Percentiles rank a stretch among this genome's conserved stretches.
phyloP scores from a whole-genome alignment of 2,797 vertebrate species.

The Coregonus ussuriensis region DNA sequence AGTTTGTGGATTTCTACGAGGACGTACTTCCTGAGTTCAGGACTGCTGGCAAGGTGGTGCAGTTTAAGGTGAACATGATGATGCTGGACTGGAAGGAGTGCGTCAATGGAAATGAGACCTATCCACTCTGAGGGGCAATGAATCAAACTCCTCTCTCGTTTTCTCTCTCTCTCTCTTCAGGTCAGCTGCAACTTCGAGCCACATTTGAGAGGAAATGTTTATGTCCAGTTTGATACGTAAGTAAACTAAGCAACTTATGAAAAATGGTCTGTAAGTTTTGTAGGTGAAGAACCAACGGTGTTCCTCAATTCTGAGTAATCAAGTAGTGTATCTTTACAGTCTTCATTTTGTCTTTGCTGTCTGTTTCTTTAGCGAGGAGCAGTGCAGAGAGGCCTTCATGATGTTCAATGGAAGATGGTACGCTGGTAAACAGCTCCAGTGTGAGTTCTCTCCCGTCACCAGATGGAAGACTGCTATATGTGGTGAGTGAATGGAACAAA shows the following conservation, averaged over 20 bases:
- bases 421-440: conserved; percentile 93
- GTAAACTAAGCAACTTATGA: conserved; percentile 48
- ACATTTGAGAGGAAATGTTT: conserved; percentile 95
- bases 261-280: neutral
- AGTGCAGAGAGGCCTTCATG: conserved; percentile 87
- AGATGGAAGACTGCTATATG: conserved; percentile 98
- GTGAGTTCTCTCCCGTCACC: conserved; percentile 93
- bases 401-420: conserved; percentile 96
- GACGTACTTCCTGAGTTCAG: conserved; percentile 94
- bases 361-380: conserved; percentile 82
- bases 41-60: conserved; percentile 88
- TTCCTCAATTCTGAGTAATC: neutral
- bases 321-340: neutral
- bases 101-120: neutral
- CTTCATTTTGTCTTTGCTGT: neutral
- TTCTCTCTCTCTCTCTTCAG: conserved; percentile 61
- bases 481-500: conserved; percentile 74
- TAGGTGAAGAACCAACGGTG: neutral
- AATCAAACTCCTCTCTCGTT: neutral
- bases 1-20: conserved; percentile 94
- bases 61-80: conserved; percentile 84
- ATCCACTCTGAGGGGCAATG: neutral
- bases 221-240: conserved; percentile 96
- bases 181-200: conserved; percentile 97
- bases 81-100: neutral